Conservation (phyloP, 2,888 invertebrate genomes). For the Xestoiulus laeticollis region DNA sequence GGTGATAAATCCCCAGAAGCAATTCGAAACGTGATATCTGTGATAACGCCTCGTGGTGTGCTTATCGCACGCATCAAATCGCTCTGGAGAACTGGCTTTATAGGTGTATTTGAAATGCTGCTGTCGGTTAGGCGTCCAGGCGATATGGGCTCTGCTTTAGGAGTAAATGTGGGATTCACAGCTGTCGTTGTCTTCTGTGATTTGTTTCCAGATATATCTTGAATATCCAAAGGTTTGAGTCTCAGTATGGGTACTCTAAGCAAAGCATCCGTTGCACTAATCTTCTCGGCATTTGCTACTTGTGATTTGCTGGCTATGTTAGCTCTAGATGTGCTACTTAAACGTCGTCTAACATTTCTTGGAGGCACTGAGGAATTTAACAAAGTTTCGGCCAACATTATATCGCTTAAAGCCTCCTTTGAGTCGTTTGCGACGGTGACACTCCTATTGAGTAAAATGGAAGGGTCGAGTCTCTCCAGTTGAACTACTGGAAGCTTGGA, state of each 20-base stretch:
- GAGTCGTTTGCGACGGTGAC: not conserved
- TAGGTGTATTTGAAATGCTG: not conserved
- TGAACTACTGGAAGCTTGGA: not conserved
- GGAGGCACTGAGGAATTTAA: not conserved
- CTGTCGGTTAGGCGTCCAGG: not conserved
- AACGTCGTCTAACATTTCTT: not conserved
- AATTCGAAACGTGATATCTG: constrained; percentile 4
- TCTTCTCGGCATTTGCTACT: not conserved
- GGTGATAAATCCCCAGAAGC: not conserved
- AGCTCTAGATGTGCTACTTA: not conserved
- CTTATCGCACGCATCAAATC: constrained; percentile 40
- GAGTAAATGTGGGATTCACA: not conserved
- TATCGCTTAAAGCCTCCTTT: not conserved
- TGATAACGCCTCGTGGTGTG: constrained; percentile 11
- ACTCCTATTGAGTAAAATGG: not conserved
- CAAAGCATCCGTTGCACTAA: not conserved
- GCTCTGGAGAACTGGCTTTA: not conserved
- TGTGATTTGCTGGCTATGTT: not conserved
- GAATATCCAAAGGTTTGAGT: not conserved
- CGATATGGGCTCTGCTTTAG: not conserved
- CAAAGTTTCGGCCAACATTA: not conserved
- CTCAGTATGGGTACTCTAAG: not conserved
- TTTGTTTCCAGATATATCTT: not conserved
- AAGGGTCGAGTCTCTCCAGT: not conserved
- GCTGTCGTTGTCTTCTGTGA: not conserved